A percentile compares a stretch with the other conserved stretches of the same genome.
Conservation (phyloP, 1,140 invertebrate species). For the Caerostris darwini region DNA sequence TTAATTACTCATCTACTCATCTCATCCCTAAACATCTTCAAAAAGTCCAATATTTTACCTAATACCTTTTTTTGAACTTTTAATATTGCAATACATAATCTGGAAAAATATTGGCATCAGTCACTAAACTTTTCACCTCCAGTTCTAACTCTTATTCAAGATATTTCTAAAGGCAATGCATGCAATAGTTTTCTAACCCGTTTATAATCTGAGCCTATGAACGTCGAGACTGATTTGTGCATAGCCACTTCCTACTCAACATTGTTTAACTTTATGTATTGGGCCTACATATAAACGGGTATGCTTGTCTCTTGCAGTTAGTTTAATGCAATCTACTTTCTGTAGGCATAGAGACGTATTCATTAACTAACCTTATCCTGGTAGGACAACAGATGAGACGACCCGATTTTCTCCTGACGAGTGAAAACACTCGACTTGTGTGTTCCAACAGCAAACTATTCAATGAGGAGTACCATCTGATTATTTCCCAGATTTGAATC, state of each 20-base stretch:
- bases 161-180: no score
- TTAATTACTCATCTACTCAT: no score
- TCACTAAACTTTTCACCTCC: no score
- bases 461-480: background rate
- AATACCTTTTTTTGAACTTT: no score
- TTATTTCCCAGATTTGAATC: background rate
- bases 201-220: no score
- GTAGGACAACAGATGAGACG: background rate
- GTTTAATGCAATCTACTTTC: background rate
- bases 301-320: background rate
- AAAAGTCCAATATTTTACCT: no score
- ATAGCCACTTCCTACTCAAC: background rate
- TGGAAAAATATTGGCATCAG: no score
- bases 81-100: no score
- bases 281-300: background rate
- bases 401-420: background rate
- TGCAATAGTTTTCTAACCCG: no score
- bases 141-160: no score
- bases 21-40: no score
- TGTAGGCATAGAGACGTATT: background rate
- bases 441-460: background rate
- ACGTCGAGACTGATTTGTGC: no score
- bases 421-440: background rate
- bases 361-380: background rate
- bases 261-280: background rate